Base-by-base conservation (phyloP, 2,888 invertebrate species). In the Netelia virgata region DNA sequence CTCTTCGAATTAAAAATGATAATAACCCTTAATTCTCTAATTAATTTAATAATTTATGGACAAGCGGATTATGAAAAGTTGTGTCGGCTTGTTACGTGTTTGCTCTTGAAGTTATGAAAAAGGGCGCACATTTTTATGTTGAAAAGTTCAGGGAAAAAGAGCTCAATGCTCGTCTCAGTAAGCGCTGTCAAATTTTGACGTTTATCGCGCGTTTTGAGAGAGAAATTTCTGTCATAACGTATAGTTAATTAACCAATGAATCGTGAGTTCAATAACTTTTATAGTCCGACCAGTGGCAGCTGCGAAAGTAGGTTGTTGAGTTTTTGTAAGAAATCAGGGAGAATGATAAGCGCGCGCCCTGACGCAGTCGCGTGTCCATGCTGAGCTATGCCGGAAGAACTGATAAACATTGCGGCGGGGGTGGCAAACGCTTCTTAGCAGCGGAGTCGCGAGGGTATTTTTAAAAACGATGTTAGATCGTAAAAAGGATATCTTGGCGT, bases 371-470 rank as follows among this genome's bases (percentile, higher is more conserved):
- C 41, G 47, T 36, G 64, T 47, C 72, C 47, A 36, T 36, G 36
- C 14, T 53, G 11, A 63, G 20, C 20, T 41, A 50, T 77, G 73
- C 53, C 57, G 76, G 47, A 77, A 72, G 28, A 73, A 36, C 18
- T 63, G 66, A 76, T 80, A 69, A 76, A 76, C 61, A 76, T 77
- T 73, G 76, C 55, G 36, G 28, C 74, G 23, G 41, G 53, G 36
- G 64, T 57, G 74, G 41, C 47, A 18, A 36, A 70, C 16, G 18
- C 3, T 64, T 72, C 66, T 76, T 75, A 72, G 50, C 59, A 28
- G 36, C 28, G 41, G 79, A 59, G 63, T 63, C n/a, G 20, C 50
- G 64, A 20, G 1, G 9, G 3, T 36, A n/a, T 50, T 66, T 18
- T 18, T 41, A 43, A 36, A 70, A 50, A 28, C 36, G 36, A 66